phyloP scores from a whole-genome alignment of 2,888 invertebrate genomes.

The Linnaemya vulpina region DNA sequence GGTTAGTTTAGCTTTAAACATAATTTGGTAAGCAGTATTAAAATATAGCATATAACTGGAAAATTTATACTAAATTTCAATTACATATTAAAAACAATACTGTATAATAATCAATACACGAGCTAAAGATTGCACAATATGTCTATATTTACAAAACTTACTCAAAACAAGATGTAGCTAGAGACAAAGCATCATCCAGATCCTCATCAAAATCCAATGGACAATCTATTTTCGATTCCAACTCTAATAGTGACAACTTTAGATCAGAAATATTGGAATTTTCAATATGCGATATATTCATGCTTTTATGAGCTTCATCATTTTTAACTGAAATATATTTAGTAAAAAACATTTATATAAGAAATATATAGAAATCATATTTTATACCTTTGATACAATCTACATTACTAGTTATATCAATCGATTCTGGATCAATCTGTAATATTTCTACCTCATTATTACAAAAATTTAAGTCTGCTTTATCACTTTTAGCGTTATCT shows the following conservation, averaged over 20 bases:
- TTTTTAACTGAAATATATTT: conserved; percentile 16
- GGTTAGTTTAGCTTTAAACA: too few species aligned
- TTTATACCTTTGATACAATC: conserved; percentile 4
- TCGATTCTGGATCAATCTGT: not conserved
- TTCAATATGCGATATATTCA: not conserved
- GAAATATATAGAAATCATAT: not conserved
- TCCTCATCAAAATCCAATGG: conserved; percentile 74
- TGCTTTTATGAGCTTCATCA: not conserved
- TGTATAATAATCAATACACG: too few species aligned
- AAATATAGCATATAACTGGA: too few species aligned
- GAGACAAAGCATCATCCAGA: conserved; percentile 74
- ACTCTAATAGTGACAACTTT: conserved; percentile 73
- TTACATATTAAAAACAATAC: too few species aligned
- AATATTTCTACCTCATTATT: not conserved
- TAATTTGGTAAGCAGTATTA: too few species aligned
- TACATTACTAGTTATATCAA: not conserved
- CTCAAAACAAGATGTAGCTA: conserved; percentile 76
- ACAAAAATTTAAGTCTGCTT: conserved; percentile 1
- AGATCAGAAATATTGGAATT: not conserved
- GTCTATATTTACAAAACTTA: conserved; percentile 59
- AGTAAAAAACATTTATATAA: not conserved
- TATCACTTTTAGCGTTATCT: not conserved
- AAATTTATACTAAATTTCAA: too few species aligned
- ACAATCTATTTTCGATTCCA: conserved; percentile 73
- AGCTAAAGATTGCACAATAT: too few species aligned